Evolutionary conservation across 1,140 invertebrate species (phyloP).

Genomic region (Aphis gossypii): DNA sequence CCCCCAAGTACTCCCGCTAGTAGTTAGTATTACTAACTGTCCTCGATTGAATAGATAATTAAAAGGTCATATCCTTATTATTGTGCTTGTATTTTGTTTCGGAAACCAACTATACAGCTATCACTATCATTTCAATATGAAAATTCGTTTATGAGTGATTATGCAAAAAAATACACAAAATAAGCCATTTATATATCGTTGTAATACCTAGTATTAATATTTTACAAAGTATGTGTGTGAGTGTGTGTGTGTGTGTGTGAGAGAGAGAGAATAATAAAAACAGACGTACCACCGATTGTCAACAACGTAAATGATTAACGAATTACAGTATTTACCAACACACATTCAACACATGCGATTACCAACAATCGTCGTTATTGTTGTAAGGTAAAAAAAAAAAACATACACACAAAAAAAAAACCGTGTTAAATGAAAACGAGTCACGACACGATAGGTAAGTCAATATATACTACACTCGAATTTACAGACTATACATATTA

Average conservation of each 20-base stretch:
- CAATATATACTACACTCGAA: background rate
- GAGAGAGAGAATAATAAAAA: background rate
- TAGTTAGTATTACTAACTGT: background rate
- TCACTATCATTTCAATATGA: background rate
- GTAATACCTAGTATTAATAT: background rate
- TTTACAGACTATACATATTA: background rate
- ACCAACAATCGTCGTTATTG: background rate
- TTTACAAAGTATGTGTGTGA: background rate
- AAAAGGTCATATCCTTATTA: background rate
- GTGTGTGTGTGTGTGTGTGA: background rate
- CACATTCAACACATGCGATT: conserved; percentile 27
- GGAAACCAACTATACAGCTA: background rate
- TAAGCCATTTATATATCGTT: background rate
- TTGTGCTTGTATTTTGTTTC: background rate
- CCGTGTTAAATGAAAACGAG: background rate
- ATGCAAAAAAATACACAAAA: background rate
- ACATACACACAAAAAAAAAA: background rate
- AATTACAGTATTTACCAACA: conserved; percentile 1
- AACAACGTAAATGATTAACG: background rate
- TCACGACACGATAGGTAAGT: background rate
- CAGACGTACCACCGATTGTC: background rate
- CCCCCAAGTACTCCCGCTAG: background rate
- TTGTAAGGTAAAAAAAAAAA: background rate
- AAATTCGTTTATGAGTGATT: background rate
- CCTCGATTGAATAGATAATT: background rate